Evolutionary conservation across 1,140 invertebrate genomes (phyloP).

Genomic region (Leptinotarsa lineolata): DNA sequence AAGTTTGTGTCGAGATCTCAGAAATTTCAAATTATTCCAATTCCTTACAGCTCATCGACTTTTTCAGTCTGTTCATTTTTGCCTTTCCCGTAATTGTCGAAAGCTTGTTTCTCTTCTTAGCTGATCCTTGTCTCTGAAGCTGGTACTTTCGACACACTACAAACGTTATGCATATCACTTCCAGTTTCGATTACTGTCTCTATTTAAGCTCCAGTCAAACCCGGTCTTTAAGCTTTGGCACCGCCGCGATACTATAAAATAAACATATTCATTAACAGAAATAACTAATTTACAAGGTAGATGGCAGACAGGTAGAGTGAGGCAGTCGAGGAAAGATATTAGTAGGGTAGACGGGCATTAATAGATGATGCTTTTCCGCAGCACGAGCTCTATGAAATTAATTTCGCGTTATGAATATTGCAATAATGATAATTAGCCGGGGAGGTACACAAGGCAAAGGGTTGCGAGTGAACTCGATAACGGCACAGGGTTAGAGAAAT

Average conservation of each 20-base stretch:
- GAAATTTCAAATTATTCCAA: too few relatives aligned
- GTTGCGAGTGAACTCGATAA: not conserved
- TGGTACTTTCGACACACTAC: too few relatives aligned
- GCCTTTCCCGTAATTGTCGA: too few relatives aligned
- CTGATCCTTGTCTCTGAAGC: too few relatives aligned
- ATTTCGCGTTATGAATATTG: conserved; percentile 26
- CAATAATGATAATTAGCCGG: conserved; percentile 20
- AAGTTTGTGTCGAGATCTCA: too few relatives aligned
- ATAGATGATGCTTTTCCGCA: conserved; percentile 21
- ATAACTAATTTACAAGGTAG: conserved; percentile 23
- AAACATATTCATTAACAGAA: conserved; percentile 22
- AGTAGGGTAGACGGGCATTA: conserved; percentile 14
- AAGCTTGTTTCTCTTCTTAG: too few relatives aligned
- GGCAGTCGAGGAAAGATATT: not conserved
- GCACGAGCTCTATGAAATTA: conserved; percentile 19
- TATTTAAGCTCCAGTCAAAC: too few relatives aligned
- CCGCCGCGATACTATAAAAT: conserved; percentile 2
- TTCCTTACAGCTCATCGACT: too few relatives aligned
- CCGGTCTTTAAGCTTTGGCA: not conserved
- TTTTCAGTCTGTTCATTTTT: too few relatives aligned
- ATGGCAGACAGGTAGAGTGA: conserved; percentile 6
- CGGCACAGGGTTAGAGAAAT: too few relatives aligned
- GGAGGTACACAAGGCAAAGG: not conserved
- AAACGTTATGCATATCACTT: too few relatives aligned
- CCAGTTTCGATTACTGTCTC: too few relatives aligned